Conservation (phyloP, 2,888 invertebrate species). For the Chorisops tibialis region DNA sequence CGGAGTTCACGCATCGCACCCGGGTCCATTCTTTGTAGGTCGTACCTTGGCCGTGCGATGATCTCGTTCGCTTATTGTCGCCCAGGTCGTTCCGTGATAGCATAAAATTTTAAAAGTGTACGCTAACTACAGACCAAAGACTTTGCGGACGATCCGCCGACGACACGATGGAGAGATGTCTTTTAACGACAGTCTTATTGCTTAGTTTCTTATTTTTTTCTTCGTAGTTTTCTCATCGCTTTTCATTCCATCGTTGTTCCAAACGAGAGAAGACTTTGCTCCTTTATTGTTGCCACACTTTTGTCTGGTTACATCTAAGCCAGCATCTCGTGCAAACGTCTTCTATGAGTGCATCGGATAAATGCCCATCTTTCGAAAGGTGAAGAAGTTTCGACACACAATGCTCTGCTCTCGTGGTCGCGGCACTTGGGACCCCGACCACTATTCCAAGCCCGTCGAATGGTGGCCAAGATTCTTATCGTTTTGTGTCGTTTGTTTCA, state of each 20-base stretch:
- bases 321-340: neutral
- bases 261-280: too few species aligned
- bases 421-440: neutral
- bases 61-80: conserved; percentile 10
- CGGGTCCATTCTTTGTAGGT: conserved; percentile 32
- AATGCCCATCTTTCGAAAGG: conserved; percentile 5
- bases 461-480: conserved; percentile 22
- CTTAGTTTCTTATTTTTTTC: conserved; percentile 14
- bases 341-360: neutral
- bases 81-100: conserved; percentile 11
- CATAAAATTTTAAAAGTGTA: conserved; percentile 12
- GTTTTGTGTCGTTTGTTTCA: conserved; percentile 23
- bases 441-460: neutral
- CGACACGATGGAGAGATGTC: neutral
- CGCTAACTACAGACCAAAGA: neutral
- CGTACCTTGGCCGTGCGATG: neutral
- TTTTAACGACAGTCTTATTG: conserved; percentile 9
- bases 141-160: neutral
- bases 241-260: conserved; percentile 20
- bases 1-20: conserved; percentile 37
- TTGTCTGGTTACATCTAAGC: neutral
- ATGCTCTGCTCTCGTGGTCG: conserved; percentile 1
- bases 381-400: conserved; percentile 15
- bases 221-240: neutral
- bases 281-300: conserved; percentile 25